These are phyloP conservation scores for Cygnus buccinator DNA, from an alignment of 2,113 vertebrate genomes.

Conservation along the genomic window DNA sequence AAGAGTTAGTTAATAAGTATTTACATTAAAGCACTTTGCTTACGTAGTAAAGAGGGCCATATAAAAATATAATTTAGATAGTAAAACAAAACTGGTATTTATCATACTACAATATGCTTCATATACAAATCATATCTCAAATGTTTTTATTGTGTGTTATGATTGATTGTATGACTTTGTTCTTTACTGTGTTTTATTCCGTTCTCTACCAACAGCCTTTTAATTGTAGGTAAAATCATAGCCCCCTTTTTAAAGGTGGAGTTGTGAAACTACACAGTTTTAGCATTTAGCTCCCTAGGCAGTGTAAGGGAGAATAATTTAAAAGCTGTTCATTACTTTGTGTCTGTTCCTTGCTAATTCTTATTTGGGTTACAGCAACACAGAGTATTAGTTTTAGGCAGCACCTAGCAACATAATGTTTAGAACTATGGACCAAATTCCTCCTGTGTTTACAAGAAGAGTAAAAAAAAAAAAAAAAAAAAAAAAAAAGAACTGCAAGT, in stretches of 20 bases:
- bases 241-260: not conserved
- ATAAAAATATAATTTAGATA: not conserved
- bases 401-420: not conserved
- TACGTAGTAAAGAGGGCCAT: not conserved
- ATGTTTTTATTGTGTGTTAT: not conserved
- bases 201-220: not conserved
- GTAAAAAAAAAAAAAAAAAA: not conserved
- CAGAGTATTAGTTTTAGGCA: not conserved
- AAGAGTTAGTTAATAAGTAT: not conserved
- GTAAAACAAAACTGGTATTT: not conserved
- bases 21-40: not conserved
- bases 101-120: not conserved
- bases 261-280: conserved; percentile 21
- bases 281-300: conserved; percentile 1
- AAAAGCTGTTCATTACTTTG: not conserved
- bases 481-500: not conserved
- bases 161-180: not conserved
- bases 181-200: not conserved
- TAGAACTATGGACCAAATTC: not conserved
- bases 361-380: conserved; percentile 21
- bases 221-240: not conserved
- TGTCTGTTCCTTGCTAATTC: not conserved
- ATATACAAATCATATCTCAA: not conserved
- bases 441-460: not conserved
- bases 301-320: not conserved